Base-by-base conservation (phyloP, 1,140 invertebrate species). In the Orchesella cincta region DNA sequence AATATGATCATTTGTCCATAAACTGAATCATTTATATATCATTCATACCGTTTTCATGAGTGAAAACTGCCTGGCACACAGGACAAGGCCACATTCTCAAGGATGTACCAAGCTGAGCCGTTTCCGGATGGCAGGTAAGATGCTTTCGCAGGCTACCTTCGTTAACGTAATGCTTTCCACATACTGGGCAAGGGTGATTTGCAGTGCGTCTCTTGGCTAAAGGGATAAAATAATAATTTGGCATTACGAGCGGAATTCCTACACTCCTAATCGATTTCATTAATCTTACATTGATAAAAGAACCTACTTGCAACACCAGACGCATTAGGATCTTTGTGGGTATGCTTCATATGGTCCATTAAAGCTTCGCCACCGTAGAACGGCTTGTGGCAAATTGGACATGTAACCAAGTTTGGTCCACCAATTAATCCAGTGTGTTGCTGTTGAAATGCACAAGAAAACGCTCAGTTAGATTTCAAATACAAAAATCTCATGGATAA, bases 321-420 rank as follows among this genome's bases (percentile, higher is more conserved):
- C 75, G 93, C 91, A 86, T 93, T 93, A 36, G 93, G 94, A 84
- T 97, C 94, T 88, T 95, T 96, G 87, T 97, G 94, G 36, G 93
- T 93, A 85, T 93, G 92, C 87, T 96, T 96, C 94, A 96, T 96
- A 86, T 97, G 94, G 85, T 96, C 94, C 89, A 97, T 94, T 67
- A 97, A 89, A 62, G 93, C 93, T 86, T 96, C 94, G 74, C 91
- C 92, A 80, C 94, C 94, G 83, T 96, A 90, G 88, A 96, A 95
- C 83, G 96, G 90, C 87, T 96, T 96, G 88, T 96, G 94, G 87
- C 94, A 96, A 81, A 96, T 90, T 39, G 94, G 93, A 87, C 94
- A 96, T 81, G 91, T 93, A 76, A 93, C 94, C 39, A 74, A 54
- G 84, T 94, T 95, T 54, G 93, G 93, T 81, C 94, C 94, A 81